phyloP scores from a whole-genome alignment of 2,113 vertebrate genomes.

The Bettongia penicillata region DNA sequence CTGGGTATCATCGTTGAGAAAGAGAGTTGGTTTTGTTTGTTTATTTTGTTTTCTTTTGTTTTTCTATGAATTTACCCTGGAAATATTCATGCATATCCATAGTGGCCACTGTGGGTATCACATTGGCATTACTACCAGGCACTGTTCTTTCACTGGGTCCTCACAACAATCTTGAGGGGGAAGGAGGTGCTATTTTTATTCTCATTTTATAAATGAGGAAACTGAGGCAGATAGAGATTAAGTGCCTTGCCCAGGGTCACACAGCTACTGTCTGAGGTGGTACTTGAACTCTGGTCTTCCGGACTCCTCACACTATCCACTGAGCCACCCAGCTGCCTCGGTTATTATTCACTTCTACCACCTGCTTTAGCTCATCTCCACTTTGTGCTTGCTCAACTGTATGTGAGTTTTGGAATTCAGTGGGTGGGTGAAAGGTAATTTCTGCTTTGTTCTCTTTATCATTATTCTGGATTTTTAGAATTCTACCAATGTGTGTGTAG shows the following conservation, averaged over 20 bases:
- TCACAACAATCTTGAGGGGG: background rate
- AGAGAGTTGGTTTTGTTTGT: too few relatives aligned
- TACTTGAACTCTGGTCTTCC: background rate
- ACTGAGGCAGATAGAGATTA: too few relatives aligned
- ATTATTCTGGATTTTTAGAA: background rate
- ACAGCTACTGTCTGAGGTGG: background rate
- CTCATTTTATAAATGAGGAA: too few relatives aligned
- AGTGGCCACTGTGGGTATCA: too few relatives aligned
- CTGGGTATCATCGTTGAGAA: too few relatives aligned
- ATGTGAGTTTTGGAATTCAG: background rate
- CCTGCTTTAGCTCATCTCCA: background rate
- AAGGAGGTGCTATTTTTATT: too few relatives aligned
- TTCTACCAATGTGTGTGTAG: background rate
- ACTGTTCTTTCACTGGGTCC: background rate
- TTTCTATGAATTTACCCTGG: too few relatives aligned
- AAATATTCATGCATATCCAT: too few relatives aligned
- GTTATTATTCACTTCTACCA: background rate
- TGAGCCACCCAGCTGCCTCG: too few relatives aligned
- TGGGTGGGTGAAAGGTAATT: background rate
- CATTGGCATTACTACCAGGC: background rate
- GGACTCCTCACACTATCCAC: background rate
- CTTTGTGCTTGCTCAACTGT: background rate
- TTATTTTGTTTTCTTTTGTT: too few relatives aligned
- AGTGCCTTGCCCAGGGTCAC: background rate
- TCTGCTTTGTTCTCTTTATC: background rate